Evolutionary conservation across 1,140 invertebrate genomes (phyloP), one percentile per base, ranked within the genome.

Genomic region (Rhagoletis zephyria): DNA sequence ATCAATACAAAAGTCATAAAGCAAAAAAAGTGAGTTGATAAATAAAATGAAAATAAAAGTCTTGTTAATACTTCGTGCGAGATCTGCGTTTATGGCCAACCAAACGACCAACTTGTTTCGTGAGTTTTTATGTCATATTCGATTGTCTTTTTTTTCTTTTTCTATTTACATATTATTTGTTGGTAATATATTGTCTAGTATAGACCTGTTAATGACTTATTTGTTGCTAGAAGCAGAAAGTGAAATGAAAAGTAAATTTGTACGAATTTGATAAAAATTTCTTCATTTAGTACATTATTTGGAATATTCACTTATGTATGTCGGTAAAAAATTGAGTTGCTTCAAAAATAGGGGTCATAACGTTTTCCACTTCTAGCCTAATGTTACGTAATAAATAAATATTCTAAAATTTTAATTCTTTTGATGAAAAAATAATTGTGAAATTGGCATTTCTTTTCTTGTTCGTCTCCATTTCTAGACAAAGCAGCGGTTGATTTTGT

Each of bases 31-130:
- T 48, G 67, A 4, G 67, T 4, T 16, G 3, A 74, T 74, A 74
- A 74, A 74, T 42, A 45, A 74, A 74, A 3, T 74, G 67, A 74
- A 45, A 74, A 74, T 74, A 74, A 74, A 74, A 74, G 67, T 74
- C 45, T 45, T 48, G 67, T 74, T 45, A 74, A 74, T 74, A 74
- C 12, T 74, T 48, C 30, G n/a, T 67, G 19, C 64, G 1, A 6
- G 42, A 16, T 14, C 16, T 74, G 45, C 42, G 67, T 42, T 74
- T 45, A 4, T 42, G 67, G 67, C 65, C 65, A 12, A 40, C 10
- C 7, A 30, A 30, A 30, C 30, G 30, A 9, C 5, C 67, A 74
- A 74, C 67, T 16, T 74, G 67, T 74, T 74, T 74, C 45, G 67
- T 16, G 40, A 48, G 67, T 14, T 74, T 74, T 70, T 70, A 63